These are phyloP conservation scores for Antheraea pernyi DNA, from an alignment of 1,140 invertebrate species.

Conservation along the genomic window DNA sequence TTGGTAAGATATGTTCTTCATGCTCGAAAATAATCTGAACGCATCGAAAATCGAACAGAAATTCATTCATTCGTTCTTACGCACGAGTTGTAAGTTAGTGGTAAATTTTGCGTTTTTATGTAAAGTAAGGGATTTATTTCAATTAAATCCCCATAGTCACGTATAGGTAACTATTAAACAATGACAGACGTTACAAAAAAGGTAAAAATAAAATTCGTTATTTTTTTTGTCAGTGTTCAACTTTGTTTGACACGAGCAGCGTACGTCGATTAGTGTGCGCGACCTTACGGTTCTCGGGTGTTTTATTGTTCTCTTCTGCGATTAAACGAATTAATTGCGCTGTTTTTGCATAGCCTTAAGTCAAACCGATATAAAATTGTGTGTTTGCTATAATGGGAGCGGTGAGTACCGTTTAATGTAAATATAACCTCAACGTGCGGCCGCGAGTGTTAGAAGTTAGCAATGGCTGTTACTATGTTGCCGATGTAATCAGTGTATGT, in stretches of 20 bases:
- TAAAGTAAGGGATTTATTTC: slow-evolving; percentile 28
- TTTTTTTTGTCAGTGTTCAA: slow-evolving; percentile 32
- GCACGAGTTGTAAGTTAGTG: slow-evolving; percentile 50
- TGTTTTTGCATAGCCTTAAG: background rate
- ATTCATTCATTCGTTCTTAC: slow-evolving; percentile 45
- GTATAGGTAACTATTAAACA: slow-evolving; percentile 37
- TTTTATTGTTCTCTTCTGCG: slow-evolving; percentile 3
- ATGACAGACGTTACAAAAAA: slow-evolving; percentile 76
- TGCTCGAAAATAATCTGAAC: slow-evolving; percentile 29
- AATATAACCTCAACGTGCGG: slow-evolving; percentile 59
- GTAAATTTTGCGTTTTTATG: slow-evolving; percentile 22
- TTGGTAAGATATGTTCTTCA: background rate
- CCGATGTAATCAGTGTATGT: slow-evolving; percentile 23
- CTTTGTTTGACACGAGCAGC: slow-evolving; percentile 48
- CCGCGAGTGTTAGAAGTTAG: slow-evolving; percentile 18
- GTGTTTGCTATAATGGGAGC: slow-evolving; percentile 17
- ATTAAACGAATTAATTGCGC: background rate
- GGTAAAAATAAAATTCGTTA: slow-evolving; percentile 47
- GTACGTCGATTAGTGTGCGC: slow-evolving; percentile 43
- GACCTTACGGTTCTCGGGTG: slow-evolving; percentile 33
- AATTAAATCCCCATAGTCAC: slow-evolving; percentile 21
- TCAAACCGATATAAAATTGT: background rate
- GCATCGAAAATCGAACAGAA: slow-evolving; percentile 35
- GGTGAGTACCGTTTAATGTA: slow-evolving; percentile 19
- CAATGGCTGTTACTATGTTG: slow-evolving; percentile 23